A percentile compares a stretch with the other conserved stretches of the same genome.
phyloP scores from a whole-genome alignment of 2,113 vertebrate genomes.

The Fulica atra region DNA sequence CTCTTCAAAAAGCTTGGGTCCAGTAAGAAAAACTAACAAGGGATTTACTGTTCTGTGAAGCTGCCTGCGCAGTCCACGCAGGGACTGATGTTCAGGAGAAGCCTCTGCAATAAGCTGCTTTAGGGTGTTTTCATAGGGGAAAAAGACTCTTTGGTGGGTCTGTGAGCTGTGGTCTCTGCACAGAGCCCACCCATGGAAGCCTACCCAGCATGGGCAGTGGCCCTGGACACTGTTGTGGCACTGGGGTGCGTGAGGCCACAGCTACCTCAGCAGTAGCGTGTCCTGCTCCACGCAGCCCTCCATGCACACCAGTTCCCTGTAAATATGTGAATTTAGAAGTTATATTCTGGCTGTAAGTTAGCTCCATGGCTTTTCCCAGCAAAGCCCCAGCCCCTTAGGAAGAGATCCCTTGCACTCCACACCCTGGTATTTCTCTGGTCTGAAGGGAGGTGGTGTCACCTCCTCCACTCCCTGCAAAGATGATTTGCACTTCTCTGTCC shows the following conservation, averaged over 20 bases:
- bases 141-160: background rate
- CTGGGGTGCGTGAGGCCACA: background rate
- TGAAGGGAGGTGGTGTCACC: background rate
- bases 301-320: background rate
- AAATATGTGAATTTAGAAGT: slow-evolving; percentile 33
- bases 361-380: slow-evolving; percentile 32
- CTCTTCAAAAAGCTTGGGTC: slow-evolving; percentile 89
- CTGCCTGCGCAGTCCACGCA: background rate
- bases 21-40: slow-evolving; percentile 84
- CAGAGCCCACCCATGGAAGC: background rate
- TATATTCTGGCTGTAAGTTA: slow-evolving; percentile 46
- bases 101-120: slow-evolving; percentile 7
- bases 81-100: background rate
- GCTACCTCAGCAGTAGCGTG: background rate
- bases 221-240: background rate
- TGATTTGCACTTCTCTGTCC: slow-evolving; percentile 56
- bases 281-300: background rate
- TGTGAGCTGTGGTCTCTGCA: background rate
- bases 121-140: background rate
- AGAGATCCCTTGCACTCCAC: background rate
- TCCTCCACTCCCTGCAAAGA: slow-evolving; percentile 46
- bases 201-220: background rate
- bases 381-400: background rate
- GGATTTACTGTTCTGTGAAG: background rate
- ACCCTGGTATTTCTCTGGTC: background rate